phyloP scores from a whole-genome alignment of 2,888 invertebrate species.

The Lepas anatifera region DNA sequence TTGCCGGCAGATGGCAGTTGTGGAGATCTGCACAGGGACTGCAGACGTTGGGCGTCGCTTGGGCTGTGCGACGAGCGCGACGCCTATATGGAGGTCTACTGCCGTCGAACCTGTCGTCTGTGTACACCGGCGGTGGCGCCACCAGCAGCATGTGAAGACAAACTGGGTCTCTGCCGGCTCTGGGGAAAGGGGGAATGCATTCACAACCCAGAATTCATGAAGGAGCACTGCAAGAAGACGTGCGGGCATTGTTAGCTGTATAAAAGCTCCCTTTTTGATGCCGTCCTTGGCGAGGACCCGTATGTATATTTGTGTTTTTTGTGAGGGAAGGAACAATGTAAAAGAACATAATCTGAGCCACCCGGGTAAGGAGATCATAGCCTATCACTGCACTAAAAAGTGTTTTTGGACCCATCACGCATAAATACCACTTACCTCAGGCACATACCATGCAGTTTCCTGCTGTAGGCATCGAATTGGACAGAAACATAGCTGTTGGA shows the following conservation, averaged over 20 bases:
- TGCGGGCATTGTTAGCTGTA: neutral
- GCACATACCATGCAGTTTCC: too few relatives aligned
- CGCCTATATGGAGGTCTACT: conserved; percentile 7
- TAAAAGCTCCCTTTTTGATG: too few relatives aligned
- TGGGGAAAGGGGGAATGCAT: neutral
- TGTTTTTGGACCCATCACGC: too few relatives aligned
- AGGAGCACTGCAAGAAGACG: neutral
- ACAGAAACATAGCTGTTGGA: too few relatives aligned
- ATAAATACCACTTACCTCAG: too few relatives aligned
- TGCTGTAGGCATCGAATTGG: too few relatives aligned
- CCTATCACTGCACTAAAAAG: too few relatives aligned
- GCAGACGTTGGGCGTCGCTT: neutral
- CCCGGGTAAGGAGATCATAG: too few relatives aligned
- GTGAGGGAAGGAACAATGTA: too few relatives aligned
- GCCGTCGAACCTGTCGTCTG: neutral
- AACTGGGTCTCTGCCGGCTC: neutral
- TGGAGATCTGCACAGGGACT: neutral
- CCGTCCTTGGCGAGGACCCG: too few relatives aligned
- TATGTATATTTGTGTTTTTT: too few relatives aligned
- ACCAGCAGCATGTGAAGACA: neutral
- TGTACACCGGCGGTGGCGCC: neutral
- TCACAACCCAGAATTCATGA: neutral
- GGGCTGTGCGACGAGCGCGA: neutral
- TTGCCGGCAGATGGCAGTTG: neutral
- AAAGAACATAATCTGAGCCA: too few relatives aligned